Percentiles rank a stretch among this genome's conserved stretches.
phyloP scores from a whole-genome alignment of 2,888 invertebrate species.

The Heliothis peltigera region DNA sequence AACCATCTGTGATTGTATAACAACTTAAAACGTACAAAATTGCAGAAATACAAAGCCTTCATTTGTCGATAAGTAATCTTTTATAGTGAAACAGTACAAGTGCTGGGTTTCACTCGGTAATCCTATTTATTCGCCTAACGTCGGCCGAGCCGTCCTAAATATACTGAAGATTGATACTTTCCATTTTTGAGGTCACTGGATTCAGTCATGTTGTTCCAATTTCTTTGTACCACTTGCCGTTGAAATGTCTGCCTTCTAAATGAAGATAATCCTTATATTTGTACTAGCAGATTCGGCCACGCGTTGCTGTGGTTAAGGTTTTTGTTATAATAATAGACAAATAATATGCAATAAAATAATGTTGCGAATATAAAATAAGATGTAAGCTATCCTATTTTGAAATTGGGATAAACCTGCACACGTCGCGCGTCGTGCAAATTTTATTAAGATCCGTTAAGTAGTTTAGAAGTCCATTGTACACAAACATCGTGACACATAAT shows the following conservation, averaged over 20 bases:
- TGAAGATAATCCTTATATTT: neutral
- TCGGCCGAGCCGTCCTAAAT: slow-evolving; percentile 43
- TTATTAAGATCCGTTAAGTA: too few species aligned
- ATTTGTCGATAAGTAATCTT: slow-evolving; percentile 33
- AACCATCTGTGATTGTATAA: slow-evolving; percentile 5
- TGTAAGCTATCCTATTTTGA: too few species aligned
- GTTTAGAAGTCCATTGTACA: too few species aligned
- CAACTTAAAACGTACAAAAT: slow-evolving; percentile 33
- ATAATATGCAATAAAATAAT: too few species aligned
- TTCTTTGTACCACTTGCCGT: neutral
- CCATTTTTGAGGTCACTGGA: slow-evolving; percentile 42
- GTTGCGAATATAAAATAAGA: too few species aligned
- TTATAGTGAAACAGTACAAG: slow-evolving; percentile 66
- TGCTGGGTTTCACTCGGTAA: slow-evolving; percentile 54
- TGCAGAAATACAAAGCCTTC: slow-evolving; percentile 50
- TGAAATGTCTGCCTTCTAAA: neutral
- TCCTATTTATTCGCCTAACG: slow-evolving; percentile 64
- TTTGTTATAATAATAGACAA: too few species aligned
- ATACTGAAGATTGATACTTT: slow-evolving; percentile 63
- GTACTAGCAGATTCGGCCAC: too few species aligned
- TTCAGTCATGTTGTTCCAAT: neutral
- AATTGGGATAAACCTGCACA: too few species aligned
- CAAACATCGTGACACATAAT: too few species aligned
- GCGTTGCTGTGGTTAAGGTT: too few species aligned
- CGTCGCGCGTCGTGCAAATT: too few species aligned